A percentile compares a stretch with the other conserved stretches of the same genome.
Conservation (phyloP, 2,888 invertebrate species). For the Hirtodrosophila confusa region DNA sequence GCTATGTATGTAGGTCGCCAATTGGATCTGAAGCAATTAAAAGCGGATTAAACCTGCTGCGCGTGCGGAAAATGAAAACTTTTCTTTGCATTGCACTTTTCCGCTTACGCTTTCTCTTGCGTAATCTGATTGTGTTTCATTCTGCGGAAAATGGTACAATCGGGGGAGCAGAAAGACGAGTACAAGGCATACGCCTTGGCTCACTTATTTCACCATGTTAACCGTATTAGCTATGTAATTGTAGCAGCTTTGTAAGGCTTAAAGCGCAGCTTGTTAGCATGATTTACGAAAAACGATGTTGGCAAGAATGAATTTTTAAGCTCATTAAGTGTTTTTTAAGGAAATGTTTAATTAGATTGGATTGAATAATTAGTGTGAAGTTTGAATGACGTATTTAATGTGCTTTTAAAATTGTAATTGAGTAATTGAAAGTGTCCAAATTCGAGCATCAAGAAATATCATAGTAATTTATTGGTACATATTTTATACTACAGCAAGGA, state of each 20-base stretch:
- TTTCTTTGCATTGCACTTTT: slow-evolving; percentile 37
- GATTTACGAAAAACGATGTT: slow-evolving; percentile 15
- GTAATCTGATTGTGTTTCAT: slow-evolving; percentile 67
- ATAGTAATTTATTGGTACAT: no score
- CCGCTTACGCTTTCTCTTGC: slow-evolving; percentile 24
- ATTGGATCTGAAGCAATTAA: slow-evolving; percentile 79
- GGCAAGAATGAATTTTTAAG: slow-evolving; percentile 11
- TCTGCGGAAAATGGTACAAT: neutral
- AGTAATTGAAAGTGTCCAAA: no score
- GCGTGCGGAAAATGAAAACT: slow-evolving; percentile 54
- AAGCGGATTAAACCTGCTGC: slow-evolving; percentile 70
- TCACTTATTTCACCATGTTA: slow-evolving; percentile 58
- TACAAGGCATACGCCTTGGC: slow-evolving; percentile 17
- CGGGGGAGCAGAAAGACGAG: neutral
- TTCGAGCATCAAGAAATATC: no score
- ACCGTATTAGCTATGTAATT: slow-evolving; percentile 71
- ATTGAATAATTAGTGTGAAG: no score
- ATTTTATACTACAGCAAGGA: no score
- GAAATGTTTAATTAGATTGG: no score
- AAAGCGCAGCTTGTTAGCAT: slow-evolving; percentile 28
- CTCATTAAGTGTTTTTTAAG: neutral
- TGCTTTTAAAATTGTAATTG: no score
- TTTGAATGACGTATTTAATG: no score
- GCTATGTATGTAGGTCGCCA: slow-evolving; percentile 67
- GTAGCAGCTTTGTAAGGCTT: slow-evolving; percentile 64